Evolutionary conservation across 2,113 vertebrate genomes (phyloP).

Genomic region (Suncus etruscus): DNA sequence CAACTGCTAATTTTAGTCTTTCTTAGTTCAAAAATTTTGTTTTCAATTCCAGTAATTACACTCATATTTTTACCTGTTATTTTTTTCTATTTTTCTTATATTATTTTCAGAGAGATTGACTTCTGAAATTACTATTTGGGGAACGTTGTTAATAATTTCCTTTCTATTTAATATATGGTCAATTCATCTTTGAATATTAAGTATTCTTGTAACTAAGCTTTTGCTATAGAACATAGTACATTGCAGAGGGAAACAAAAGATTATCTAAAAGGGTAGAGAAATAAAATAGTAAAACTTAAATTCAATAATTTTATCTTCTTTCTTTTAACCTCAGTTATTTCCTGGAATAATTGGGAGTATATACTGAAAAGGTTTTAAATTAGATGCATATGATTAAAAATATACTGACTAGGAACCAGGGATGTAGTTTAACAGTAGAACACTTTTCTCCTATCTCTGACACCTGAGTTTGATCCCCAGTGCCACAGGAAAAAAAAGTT

Average conservation of each 20-base stretch:
- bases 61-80: neutral
- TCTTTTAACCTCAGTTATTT: conserved; percentile 35
- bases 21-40: neutral
- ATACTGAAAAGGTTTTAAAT: conserved; percentile 26
- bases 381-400: neutral
- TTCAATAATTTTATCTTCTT: conserved; percentile 17
- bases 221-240: neutral
- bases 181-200: conserved; percentile 7
- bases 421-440: too few species aligned
- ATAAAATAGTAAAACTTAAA: neutral
- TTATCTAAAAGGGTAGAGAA: neutral
- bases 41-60: conserved; percentile 38
- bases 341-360: neutral
- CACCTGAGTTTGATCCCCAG: too few species aligned
- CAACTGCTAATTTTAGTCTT: conserved; percentile 18
- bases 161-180: neutral
- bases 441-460: too few species aligned
- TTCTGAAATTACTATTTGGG: conserved; percentile 14
- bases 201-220: neutral
- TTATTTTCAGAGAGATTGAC: conserved; percentile 26
- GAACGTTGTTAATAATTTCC: conserved; percentile 2
- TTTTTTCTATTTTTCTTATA: conserved; percentile 42
- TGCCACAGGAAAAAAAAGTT: too few species aligned
- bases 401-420: neutral
- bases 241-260: neutral